phyloP scores from a whole-genome alignment of 2,797 vertebrate species.

The Coranthus polyacanthus region DNA sequence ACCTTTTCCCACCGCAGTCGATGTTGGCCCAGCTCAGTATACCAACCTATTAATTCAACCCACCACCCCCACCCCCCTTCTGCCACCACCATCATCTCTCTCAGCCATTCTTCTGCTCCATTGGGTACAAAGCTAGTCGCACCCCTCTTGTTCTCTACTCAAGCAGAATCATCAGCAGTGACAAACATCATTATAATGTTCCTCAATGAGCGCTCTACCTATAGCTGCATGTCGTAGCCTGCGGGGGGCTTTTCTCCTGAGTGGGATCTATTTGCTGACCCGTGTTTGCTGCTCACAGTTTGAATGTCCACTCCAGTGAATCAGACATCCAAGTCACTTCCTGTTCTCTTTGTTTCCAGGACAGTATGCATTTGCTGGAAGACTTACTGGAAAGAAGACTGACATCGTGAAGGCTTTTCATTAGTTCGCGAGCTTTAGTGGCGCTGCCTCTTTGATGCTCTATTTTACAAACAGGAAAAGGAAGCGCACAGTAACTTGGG shows the following conservation, averaged over 20 bases:
- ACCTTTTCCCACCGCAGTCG: constrained; percentile 25
- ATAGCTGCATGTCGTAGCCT: constrained; percentile 66
- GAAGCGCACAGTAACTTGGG: not conserved
- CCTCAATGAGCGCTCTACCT: constrained; percentile 74
- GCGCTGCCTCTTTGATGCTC: no score
- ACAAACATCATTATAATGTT: constrained; percentile 80
- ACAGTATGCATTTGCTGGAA: constrained; percentile 27
- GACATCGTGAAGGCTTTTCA: constrained; percentile 36
- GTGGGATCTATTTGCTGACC: constrained; percentile 65
- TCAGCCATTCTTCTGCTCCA: constrained; percentile 78
- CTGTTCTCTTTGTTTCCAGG: constrained; percentile 27
- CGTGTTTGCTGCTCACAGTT: constrained; percentile 57
- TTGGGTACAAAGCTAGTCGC: constrained; percentile 61
- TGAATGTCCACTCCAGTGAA: constrained; percentile 57
- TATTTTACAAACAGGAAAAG: not conserved
- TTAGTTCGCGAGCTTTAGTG: not conserved
- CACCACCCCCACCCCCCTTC: not conserved
- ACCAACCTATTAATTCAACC: constrained; percentile 33
- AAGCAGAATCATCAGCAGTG: constrained; percentile 74
- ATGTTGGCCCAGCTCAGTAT: constrained; percentile 7
- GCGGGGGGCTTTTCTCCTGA: constrained; percentile 62
- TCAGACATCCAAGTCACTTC: constrained; percentile 48
- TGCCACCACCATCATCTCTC: constrained; percentile 41
- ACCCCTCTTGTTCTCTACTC: constrained; percentile 73
- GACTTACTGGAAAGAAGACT: constrained; percentile 11